These are phyloP conservation scores for Sminthurides aquaticus DNA, from an alignment of 2,888 invertebrate species.

Conservation along the genomic window DNA sequence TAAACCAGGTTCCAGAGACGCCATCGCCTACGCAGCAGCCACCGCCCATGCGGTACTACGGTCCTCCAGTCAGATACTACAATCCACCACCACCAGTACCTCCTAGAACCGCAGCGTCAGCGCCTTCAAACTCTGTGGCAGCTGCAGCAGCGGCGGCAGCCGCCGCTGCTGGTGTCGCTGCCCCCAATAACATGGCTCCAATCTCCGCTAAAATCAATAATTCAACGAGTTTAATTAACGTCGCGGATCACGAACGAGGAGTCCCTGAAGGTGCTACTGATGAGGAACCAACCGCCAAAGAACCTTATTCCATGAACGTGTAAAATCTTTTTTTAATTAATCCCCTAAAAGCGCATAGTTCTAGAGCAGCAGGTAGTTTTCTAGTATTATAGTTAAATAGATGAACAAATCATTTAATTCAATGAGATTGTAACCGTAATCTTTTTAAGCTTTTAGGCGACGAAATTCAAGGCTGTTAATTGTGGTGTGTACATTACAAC, in stretches of 20 bases:
- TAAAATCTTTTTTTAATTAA: too few relatives aligned
- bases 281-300: slow-evolving; percentile 39
- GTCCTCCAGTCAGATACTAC: slow-evolving; percentile 40
- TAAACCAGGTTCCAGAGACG: slow-evolving; percentile 38
- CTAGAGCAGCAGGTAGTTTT: too few relatives aligned
- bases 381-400: too few relatives aligned
- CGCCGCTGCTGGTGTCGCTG: slow-evolving; percentile 4
- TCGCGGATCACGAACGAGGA: slow-evolving; percentile 54
- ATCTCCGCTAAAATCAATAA: neutral
- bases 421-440: too few relatives aligned
- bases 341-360: too few relatives aligned
- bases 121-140: slow-evolving; percentile 12
- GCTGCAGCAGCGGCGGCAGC: slow-evolving; percentile 17
- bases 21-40: slow-evolving; percentile 42
- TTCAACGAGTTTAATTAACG: slow-evolving; percentile 9
- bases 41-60: slow-evolving; percentile 39
- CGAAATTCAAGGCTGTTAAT: too few relatives aligned
- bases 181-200: slow-evolving; percentile 10
- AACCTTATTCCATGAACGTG: slow-evolving; percentile 42
- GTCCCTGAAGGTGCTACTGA: slow-evolving; percentile 59
- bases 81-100: slow-evolving; percentile 41
- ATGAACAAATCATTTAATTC: too few relatives aligned
- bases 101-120: slow-evolving; percentile 22
- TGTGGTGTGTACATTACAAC: too few relatives aligned
- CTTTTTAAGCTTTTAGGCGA: too few relatives aligned